These are phyloP conservation scores for Onychostruthus taczanowskii DNA, from an alignment of 2,113 vertebrate species.

Conservation along the genomic window DNA sequence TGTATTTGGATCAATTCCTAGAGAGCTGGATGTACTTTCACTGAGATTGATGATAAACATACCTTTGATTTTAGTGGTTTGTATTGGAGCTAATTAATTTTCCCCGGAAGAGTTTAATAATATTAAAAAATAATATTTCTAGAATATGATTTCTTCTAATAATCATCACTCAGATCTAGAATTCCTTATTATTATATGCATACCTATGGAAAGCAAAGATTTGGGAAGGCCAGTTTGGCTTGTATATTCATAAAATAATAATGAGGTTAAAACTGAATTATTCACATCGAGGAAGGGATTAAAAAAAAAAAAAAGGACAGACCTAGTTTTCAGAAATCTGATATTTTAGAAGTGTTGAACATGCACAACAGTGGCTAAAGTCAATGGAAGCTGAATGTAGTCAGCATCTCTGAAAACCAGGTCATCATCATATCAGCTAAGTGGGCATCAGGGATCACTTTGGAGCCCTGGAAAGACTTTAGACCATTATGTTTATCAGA, in stretches of 20 bases:
- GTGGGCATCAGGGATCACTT: not conserved
- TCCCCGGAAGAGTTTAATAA: not conserved
- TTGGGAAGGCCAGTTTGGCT: not conserved
- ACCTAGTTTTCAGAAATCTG: not conserved
- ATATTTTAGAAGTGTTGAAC: not conserved
- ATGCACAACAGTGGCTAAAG: not conserved
- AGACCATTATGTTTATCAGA: not conserved
- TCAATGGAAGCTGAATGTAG: not conserved
- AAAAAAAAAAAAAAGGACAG: not conserved
- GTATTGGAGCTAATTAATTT: not conserved
- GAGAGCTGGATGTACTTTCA: not conserved
- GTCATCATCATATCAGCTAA: not conserved
- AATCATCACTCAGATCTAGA: not conserved
- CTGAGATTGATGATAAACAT: not conserved
- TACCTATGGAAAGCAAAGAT: not conserved
- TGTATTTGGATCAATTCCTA: constrained; percentile 1
- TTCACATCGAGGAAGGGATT: not conserved
- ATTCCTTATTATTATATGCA: not conserved
- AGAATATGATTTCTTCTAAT: not conserved
- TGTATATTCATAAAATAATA: not conserved
- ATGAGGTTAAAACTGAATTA: not conserved
- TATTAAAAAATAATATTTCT: not conserved
- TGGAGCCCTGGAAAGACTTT: not conserved
- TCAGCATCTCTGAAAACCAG: not conserved
- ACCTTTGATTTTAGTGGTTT: not conserved